Base-by-base conservation (phyloP, 2,888 invertebrate species). In the Willowsia nigromaculata region DNA sequence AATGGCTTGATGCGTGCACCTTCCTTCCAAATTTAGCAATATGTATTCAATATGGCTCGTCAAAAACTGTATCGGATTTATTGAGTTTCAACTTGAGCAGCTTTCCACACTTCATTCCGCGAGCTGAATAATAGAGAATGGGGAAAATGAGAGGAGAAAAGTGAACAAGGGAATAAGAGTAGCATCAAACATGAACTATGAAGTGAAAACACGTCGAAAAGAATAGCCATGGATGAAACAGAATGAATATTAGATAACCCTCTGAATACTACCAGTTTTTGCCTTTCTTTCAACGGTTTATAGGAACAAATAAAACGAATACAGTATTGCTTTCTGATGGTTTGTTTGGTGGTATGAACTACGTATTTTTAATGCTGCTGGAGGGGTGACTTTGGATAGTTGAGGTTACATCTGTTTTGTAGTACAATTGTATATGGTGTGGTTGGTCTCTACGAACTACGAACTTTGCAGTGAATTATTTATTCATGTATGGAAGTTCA, bases 21-120 rank as follows among this genome's bases (percentile, higher is more conserved):
- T 78, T 59, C 25, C 22, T 13, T 37, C 22, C 25, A 89, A 90
- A 90, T 90, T 71, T 47, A 81, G 71, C 88, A 87, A 89, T 90
- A 90, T 90, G 90, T 90, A 90, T 90, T 90, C 90, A 86, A 87
- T 85, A 88, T 56, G 88, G 81, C 62, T 86, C 71, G 89, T 85
- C 84, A 89, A 65, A 85, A 62, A 84, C 81, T 89, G 90, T 90
- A 89, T 89, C 88, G 89, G 80, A 90, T 89, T 90, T 90, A 90
- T 90, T 89, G 89, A 89, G 89, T 89, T 87, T 82, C 78, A 82
- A 53, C 81, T 78, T 74, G 40, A 84, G 53, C 84, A 88, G 62
- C 90, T 89, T 85, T 89, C 89, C 74, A 68, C 89, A 87, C 90
- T 90, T 78, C 74, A 85, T 85, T 82, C 40, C 59, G 47, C 81